Conservation (phyloP, 2,113 vertebrate genomes). For the Mastomys natalensis region DNA sequence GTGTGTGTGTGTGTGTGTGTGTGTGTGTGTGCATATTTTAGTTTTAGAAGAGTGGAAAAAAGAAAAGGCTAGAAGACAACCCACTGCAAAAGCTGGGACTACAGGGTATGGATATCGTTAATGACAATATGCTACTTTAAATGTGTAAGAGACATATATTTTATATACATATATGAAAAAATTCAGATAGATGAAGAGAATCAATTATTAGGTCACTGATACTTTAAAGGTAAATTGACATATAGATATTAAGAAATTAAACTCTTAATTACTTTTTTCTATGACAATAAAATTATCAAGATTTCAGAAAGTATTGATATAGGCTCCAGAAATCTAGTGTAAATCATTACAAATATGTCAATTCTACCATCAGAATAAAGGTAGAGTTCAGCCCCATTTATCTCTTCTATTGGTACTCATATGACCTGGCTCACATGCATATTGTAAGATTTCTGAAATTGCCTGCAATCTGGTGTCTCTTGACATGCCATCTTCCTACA, state of each 20-base stretch:
- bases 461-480: neutral
- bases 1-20: neutral
- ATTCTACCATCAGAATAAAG: conserved; percentile 33
- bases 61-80: neutral
- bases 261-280: conserved; percentile 3
- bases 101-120: no score
- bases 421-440: neutral
- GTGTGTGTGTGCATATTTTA: neutral
- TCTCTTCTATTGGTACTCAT: neutral
- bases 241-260: neutral
- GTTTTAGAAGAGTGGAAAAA: neutral
- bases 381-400: neutral
- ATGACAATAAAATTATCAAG: neutral
- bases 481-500: no score
- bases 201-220: neutral
- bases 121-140: neutral
- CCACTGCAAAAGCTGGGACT: neutral
- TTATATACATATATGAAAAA: neutral
- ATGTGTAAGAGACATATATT: neutral
- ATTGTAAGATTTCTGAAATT: neutral
- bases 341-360: conserved; percentile 3
- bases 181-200: neutral
- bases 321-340: neutral
- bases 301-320: neutral
- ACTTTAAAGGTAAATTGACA: neutral